A percentile compares a stretch with the other conserved stretches of the same genome.
phyloP scores from a whole-genome alignment of 1,140 invertebrate genomes.

The Drosophila ananassae region DNA sequence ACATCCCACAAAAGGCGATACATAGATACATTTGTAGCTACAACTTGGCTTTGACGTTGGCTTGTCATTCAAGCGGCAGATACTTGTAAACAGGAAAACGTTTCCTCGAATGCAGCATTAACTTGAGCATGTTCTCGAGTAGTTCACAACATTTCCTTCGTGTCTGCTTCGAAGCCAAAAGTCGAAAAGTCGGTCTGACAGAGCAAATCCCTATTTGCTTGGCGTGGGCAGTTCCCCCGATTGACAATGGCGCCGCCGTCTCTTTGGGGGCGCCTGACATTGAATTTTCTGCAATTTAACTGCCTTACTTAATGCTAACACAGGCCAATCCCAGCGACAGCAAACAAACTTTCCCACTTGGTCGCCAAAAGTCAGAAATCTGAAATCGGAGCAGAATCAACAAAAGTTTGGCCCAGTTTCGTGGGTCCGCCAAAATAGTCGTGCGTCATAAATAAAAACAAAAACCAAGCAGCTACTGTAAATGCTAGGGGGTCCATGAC shows the following conservation, averaged over 20 bases:
- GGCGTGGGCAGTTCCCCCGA: conserved; percentile 31
- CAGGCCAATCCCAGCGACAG: conserved; percentile 11
- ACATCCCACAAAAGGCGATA: conserved; percentile 60
- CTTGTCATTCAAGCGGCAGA: conserved; percentile 54
- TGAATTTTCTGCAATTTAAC: conserved; percentile 61
- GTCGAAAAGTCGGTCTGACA: conserved; percentile 2
- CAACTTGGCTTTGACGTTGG: conserved; percentile 67
- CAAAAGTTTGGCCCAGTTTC: conserved; percentile 70
- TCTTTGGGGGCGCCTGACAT: conserved; percentile 59
- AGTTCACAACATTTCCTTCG: conserved; percentile 44
- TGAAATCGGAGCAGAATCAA: conserved; percentile 60
- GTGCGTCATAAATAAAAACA: conserved; percentile 47
- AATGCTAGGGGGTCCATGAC: conserved; percentile 38
- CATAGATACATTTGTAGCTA: conserved; percentile 76
- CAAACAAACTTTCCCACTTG: conserved; percentile 1
- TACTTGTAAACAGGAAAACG: conserved; percentile 66
- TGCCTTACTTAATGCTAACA: conserved; percentile 37
- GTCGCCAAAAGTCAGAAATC: conserved; percentile 24
- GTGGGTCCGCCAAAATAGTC: conserved; percentile 41
- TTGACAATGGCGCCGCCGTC: background rate
- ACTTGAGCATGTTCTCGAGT: conserved; percentile 52
- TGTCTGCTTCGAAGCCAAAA: conserved; percentile 21
- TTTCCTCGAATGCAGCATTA: conserved; percentile 49
- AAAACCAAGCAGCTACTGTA: conserved; percentile 35
- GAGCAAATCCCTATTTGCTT: conserved; percentile 27